Base-by-base conservation (phyloP, 37 sponge, comb jelly and placozoan genomes). In the Chondrosia reniformis region DNA sequence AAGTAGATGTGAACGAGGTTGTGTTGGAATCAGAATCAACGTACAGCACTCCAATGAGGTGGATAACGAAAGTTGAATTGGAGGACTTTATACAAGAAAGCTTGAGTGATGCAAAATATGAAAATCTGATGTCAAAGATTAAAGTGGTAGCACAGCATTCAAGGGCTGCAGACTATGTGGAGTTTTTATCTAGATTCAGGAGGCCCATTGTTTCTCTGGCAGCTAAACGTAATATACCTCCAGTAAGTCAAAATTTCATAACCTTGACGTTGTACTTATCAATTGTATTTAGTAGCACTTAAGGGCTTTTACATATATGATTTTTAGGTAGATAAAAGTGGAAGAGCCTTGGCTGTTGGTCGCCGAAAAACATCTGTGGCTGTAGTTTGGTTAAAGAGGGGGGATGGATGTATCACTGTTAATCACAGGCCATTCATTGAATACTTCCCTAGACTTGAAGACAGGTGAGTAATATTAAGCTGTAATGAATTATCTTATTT, bases 281-380 rank as follows among this genome's bases (percentile, higher is more conserved):
- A 10, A 49, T 49, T 49, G 52, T 15, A 49, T 49, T 10, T 49
- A 49, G 10, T 49, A 49, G 52, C 15, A 49, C 52, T 49, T 49
- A 49, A 15, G 52, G 10, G 15, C 52, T 19, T 49, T 19, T 10
- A 49, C 15, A 49, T 49, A 15, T 49, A 49, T 49, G 15, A 49
- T 49, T 59, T 59, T 6, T 59, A 59, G 61, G 6, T 49, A 13
- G 52, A 36, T 25, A 31, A 3, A 9, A 25, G 22, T 0, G 83
- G 64, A 25, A 5, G 46, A 13, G 37, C 63, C 31, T 0, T 17
- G 40, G 55, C 84, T 33, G 78, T 78, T 12, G 89, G 89, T 5
- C 59, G 33, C 13, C 67, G 93, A 34, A 93, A 93, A 78, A 65
- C 83, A 17, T 46, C 90, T 41, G 54, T 41, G 2, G 89, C 93